Evolutionary conservation across 1,140 invertebrate genomes (phyloP), one percentile per base, ranked within the genome.

Genomic region (Anastatus disparis): DNA sequence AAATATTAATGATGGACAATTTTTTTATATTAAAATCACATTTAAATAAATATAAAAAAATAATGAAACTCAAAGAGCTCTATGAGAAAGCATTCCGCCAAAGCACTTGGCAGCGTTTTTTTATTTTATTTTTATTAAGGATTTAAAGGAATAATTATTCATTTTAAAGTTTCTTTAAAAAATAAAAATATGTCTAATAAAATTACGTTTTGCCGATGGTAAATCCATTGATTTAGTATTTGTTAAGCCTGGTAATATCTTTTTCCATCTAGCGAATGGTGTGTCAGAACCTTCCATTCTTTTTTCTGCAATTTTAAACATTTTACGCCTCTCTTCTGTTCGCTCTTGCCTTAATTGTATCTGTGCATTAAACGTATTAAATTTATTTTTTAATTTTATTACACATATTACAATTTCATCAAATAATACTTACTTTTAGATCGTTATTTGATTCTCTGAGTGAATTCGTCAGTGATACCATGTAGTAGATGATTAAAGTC

Each of bases 401-500:
- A 0, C 29, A 4, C 17, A 3, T 29, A 61, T 53, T 22, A 50
- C 10, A 50, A 53, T 52, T 20, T 27, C 31, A 58, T 31, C 12
- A 0, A 22, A 52, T 13, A 63, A 9, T 48, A 9, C 13, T 20
- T 44, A 75, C 74, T 71, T 75, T 75, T 10, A 75, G 71, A 70
- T 75, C 78, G 40, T 77, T 94, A 82, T 98, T 98, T 2, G 97
- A 94, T 85, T 98, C 96, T 74, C 94, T 88, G 10, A 98, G 84
- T 1, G 96, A 95, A 52, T 91, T 90, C 1, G 95, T 95, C n/a
- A 98, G 85, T 2, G 96, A 97, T 6, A 94, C 88, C 75, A 99
- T 89, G 78, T 98, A 99, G 85, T 98, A 98, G 79, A 99, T 98
- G 52, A 97, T 94, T 17, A 99, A 87, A 71, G 96, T 90, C 63